Evolutionary conservation across 1,140 invertebrate species (phyloP), one percentile per base, ranked within the genome.

Genomic region (Ericerus pela): DNA sequence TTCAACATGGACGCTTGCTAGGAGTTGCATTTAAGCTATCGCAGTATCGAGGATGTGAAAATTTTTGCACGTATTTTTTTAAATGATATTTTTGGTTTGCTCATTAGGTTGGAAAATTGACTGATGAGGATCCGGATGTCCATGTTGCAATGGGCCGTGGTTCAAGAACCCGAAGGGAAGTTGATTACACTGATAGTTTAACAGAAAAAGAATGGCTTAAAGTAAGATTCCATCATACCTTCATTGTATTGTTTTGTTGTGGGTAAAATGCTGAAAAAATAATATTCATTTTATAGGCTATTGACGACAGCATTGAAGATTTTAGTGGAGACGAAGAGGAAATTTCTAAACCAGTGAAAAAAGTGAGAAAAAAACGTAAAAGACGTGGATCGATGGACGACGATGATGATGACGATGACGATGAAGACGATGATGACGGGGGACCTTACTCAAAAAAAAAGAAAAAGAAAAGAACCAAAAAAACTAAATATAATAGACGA

Each of bases 131-230:
- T 54, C 88, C 93, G 60, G 82, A 85, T 58, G 8, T 24, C 20
- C 22, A 47, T 24, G 77, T 88, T 56, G 63, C 74, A 43, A 75
- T 76, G 69, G 91, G 91, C 0, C 74, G 92, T 57, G 92, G 93
- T 3, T 88, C 88, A 2, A 74, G 96, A 16, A 88, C 93, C 63
- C 78, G 93, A 31, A 98, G 97, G 69, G 95, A 99, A 70, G 92
- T 98, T 5, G 94, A 98, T 73, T 99, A 99, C 67, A 87, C 89
- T 0, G 93, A 97, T 67, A 88, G 88, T 62, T 72, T 98, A 1
- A 95, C 91, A 1, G 95, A 98, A 66, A 94, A 92, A 68, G 92
- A 98, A 67, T 97, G 90, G 90, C 73, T 98, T 1, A 92, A 94
- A 68, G 41, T 47, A 47, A 24, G 14, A 24, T 47, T 18, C 16